Conservation (phyloP, 2,888 invertebrate species). For the Drosophila bunnanda region DNA sequence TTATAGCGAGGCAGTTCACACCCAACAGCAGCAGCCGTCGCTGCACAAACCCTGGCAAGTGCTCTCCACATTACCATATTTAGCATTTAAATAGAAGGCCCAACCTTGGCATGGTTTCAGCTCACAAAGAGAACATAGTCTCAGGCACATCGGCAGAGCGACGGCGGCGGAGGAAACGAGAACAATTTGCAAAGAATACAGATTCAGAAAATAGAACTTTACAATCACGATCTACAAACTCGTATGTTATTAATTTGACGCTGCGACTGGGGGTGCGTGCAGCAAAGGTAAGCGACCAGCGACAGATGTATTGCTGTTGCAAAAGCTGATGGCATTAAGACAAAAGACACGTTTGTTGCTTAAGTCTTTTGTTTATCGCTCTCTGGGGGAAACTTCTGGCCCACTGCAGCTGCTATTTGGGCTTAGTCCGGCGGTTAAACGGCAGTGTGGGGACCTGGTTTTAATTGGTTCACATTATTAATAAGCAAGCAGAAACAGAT, state of each 20-base stretch:
- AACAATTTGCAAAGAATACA: conserved; percentile 40
- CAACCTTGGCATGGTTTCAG: conserved; percentile 60
- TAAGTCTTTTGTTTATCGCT: conserved; percentile 67
- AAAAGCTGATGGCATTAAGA: conserved; percentile 25
- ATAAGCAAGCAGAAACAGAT: conserved; percentile 21
- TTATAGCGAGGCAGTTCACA: conserved; percentile 30
- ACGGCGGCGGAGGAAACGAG: conserved; percentile 12
- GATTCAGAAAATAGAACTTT: conserved; percentile 35
- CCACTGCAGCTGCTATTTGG: conserved; percentile 29
- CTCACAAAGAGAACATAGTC: conserved; percentile 43
- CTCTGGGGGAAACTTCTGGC: conserved; percentile 22
- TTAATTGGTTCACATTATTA: conserved; percentile 51
- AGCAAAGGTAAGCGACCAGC: conserved; percentile 20
- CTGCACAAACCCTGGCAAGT: conserved; percentile 23
- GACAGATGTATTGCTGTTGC: conserved; percentile 14
- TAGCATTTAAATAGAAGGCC: conserved; percentile 46
- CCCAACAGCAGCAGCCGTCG: conserved; percentile 18
- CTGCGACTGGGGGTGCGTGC: conserved; percentile 33
- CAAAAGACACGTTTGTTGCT: conserved; percentile 66
- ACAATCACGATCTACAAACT: conserved; percentile 30
- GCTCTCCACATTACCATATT: conserved; percentile 38
- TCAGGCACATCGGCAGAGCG: not conserved
- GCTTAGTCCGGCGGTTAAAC: conserved; percentile 11
- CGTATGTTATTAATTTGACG: conserved; percentile 37
- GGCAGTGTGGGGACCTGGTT: conserved; percentile 29